Evolutionary conservation across 2,888 invertebrate genomes (phyloP), one percentile per base, ranked within the genome.

Genomic region (Cantharis lateralis): DNA sequence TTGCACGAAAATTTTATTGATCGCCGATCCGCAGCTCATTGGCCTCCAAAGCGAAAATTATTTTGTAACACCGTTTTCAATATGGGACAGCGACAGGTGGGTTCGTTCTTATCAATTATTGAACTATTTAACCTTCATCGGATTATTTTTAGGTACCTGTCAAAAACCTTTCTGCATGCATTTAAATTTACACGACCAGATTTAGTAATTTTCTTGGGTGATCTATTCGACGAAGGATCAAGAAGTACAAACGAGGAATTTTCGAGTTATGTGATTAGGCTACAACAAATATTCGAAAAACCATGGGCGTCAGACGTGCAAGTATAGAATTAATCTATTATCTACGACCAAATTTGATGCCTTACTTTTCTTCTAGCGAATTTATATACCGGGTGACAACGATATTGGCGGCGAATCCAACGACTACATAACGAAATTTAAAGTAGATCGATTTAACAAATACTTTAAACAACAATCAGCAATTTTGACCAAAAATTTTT

Each of bases 351-450:
- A 15, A 18, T 10, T 70, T 70, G 61, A 13, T 70, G 2, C 10
- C 7, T 24, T 24, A 9, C 7, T 72, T 18, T 64, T n/a, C n/a
- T 89, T 89, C 28, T 88, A 95, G 95, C 92, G 92, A 88, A 90
- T 98, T 72, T 97, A 95, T 91, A 88, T 98, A 79, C 96, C 98
- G 16, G 99, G 99, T 5, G 99, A 99, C 87, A 99, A 99, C 88
- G 99, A 99, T 86, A 96, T 99, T 76, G 99, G 98, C 9, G 98
- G 99, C 13, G 98, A 99, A 88, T 93, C 89, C 71, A 85, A 91
- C 78, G 93, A 94, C 83, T 91, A 92, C 62, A 91, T 96, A 63
- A 92, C 92, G 18, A 88, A 89, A 68, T 87, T 91, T n/a, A 96
- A 95, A 88, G 86, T 94, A 7, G 87, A 89, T 15, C 92, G 94